Conservation (phyloP, 2,113 vertebrate genomes). For the Sprattus sprattus region DNA sequence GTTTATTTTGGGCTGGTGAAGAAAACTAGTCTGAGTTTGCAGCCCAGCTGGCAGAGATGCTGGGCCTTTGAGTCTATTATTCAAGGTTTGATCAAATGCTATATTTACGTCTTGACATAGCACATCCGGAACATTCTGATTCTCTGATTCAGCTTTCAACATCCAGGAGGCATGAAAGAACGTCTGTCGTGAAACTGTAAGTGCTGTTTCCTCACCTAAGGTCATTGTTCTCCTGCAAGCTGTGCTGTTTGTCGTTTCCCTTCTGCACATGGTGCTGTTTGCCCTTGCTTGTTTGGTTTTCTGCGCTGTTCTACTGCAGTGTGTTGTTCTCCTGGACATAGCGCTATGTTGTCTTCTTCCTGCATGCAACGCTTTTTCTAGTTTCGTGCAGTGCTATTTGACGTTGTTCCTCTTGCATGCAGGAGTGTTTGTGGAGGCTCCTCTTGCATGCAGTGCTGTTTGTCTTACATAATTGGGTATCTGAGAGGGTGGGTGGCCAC, state of each 20-base stretch:
- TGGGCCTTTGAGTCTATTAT: neutral
- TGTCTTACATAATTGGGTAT: neutral
- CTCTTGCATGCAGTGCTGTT: neutral
- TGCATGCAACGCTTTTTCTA: too few species aligned
- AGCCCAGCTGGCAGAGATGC: neutral
- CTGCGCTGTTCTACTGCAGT: too few species aligned
- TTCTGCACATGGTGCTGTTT: too few species aligned
- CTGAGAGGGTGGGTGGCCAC: neutral
- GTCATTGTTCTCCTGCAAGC: too few species aligned
- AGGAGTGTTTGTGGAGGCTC: neutral
- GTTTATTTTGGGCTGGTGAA: neutral
- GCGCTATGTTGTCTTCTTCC: too few species aligned
- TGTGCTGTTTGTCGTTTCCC: too few species aligned
- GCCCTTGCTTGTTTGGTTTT: too few species aligned
- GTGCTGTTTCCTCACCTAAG: neutral
- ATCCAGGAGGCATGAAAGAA: neutral
- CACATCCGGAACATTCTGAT: neutral
- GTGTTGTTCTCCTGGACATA: too few species aligned
- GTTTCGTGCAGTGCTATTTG: neutral
- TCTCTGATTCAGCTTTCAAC: neutral
- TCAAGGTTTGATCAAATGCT: neutral
- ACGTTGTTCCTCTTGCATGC: neutral
- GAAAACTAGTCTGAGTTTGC: neutral
- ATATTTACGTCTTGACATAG: neutral
- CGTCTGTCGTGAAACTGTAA: neutral